Evolutionary conservation across 2,797 vertebrate genomes (phyloP), one percentile per base, ranked within the genome.

Genomic region (Merluccius polli): DNA sequence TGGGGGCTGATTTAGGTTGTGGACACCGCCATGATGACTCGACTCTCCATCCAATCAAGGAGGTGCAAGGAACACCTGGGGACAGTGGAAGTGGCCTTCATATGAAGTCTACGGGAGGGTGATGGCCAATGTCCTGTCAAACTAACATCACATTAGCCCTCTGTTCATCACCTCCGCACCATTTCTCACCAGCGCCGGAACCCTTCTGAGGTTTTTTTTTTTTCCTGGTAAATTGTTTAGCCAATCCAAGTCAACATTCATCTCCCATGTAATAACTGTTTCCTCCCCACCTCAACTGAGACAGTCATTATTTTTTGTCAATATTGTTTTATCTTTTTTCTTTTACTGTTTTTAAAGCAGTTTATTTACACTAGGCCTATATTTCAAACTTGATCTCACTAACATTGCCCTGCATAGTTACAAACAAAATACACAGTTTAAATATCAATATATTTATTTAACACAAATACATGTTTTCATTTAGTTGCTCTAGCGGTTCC

Each of bases 41-140:
- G 82, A 85, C 89, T 89, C 90, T 88, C 89, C 90, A 90, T 91
- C 88, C 91, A 93, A 93, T 93, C 90, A 91, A 87, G 78, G 75
- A 82, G 83, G 89, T 83, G 85, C 74, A 75, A 88, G 80, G 89
- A 89, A 92, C 91, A 92, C 91, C 92, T 92, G 92, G 76, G 89
- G 91, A 92, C 91, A 89, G 87, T 52, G 83, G 87, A 90, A 91
- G 78, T 73, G 78, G 75, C 27, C 67, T 63, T 38, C 31, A 32
- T 71, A 65, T 86, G 85, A 88, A 89, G 90, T 89, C 88, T 81
- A 75, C 82, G 63, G 82, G 77, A 79, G 73, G 85, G 88, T 85
- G 90, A 89, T 86, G 90, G 83, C 82, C 87, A 63, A 73, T 82
- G 83, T 82, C 86, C 79, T 59, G 85, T 77, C 80, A 86, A 71